Conservation (phyloP, 2,797 vertebrate species). For the Prionace glauca region DNA sequence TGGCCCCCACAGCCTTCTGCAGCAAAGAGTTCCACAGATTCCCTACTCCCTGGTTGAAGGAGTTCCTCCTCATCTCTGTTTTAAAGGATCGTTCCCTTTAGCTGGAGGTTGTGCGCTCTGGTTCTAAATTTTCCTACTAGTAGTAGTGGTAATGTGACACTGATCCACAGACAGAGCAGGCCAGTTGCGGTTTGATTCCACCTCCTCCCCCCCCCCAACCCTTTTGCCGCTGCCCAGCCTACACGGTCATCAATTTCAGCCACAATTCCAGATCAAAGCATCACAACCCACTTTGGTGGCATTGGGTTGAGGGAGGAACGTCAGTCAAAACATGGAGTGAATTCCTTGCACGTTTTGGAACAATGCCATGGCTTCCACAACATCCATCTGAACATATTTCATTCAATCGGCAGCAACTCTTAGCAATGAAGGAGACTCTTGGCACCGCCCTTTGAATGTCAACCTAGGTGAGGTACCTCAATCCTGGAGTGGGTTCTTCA, state of each 20-base stretch:
- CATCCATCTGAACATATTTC: background rate
- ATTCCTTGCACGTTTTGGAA: background rate
- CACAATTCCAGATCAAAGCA: background rate
- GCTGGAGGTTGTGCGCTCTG: too few species aligned
- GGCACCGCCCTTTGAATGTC: background rate
- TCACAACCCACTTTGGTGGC: background rate
- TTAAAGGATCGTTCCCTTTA: too few species aligned
- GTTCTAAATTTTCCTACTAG: too few species aligned
- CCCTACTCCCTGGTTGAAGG: too few species aligned
- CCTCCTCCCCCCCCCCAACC: too few species aligned
- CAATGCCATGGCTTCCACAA: background rate
- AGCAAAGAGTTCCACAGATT: too few species aligned
- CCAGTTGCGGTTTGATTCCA: too few species aligned
- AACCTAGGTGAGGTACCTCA: background rate
- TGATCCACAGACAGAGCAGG: background rate
- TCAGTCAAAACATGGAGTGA: background rate
- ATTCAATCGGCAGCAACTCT: background rate
- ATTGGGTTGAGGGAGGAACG: background rate
- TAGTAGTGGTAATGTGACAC: background rate
- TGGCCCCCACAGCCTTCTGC: too few species aligned
- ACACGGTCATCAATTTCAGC: background rate
- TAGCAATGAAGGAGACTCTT: background rate
- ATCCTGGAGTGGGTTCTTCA: background rate
- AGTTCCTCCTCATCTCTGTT: too few species aligned
- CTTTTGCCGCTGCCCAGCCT: background rate